Percentiles rank a stretch among this genome's conserved stretches.
phyloP scores from a whole-genome alignment of 2,888 invertebrate species.

The Oxytorus armatus region DNA sequence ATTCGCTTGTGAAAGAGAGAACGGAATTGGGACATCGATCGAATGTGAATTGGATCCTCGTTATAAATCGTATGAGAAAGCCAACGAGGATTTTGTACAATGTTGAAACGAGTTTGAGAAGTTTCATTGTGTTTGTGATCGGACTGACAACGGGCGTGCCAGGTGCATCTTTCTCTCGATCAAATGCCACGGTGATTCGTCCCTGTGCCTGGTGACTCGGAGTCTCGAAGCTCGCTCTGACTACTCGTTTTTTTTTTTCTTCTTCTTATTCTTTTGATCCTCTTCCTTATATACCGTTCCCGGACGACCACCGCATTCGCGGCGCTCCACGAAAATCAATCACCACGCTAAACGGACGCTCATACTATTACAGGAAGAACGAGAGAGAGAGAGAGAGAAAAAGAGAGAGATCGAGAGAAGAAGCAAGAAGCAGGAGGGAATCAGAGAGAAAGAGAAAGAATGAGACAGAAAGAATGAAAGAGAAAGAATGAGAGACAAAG shows the following conservation, averaged over 20 bases:
- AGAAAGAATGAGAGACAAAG: constrained; percentile 31
- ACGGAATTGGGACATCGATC: constrained; percentile 28
- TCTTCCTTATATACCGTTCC: constrained; percentile 15
- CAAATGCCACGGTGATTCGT: constrained; percentile 42
- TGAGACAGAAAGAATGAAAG: constrained; percentile 13
- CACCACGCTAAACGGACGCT: constrained; percentile 69
- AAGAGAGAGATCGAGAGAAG: constrained; percentile 18
- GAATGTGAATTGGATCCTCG: constrained; percentile 33
- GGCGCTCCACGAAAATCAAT: constrained; percentile 74
- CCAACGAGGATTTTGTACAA: neutral
- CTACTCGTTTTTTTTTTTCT: constrained; percentile 41
- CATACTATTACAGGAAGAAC: constrained; percentile 36
- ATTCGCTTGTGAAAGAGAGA: neutral
- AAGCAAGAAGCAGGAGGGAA: constrained; percentile 8
- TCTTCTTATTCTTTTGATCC: constrained; percentile 37
- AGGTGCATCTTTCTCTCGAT: constrained; percentile 58
- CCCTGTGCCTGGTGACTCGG: constrained; percentile 29
- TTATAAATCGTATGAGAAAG: neutral
- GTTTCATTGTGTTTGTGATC: constrained; percentile 40
- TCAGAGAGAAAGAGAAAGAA: constrained; percentile 32
- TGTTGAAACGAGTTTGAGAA: constrained; percentile 57
- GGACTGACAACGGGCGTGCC: constrained; percentile 43
- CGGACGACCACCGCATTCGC: constrained; percentile 72
- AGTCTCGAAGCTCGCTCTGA: constrained; percentile 21
- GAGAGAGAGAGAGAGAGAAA: constrained; percentile 23